Conservation (phyloP, 2,888 invertebrate genomes). For the Erebia palarica region DNA sequence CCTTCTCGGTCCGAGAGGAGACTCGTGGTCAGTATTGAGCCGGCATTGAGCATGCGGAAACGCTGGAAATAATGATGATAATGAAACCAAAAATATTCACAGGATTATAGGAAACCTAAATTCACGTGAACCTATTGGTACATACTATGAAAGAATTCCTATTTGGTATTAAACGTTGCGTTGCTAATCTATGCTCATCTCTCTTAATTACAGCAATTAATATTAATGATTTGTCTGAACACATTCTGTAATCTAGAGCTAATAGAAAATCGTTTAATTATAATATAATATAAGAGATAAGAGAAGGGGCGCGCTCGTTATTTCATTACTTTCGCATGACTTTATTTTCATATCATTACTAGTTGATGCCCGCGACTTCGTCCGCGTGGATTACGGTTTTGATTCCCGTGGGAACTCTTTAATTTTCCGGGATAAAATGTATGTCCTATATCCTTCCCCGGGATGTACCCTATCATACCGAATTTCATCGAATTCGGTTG, state of each 20-base stretch:
- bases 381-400: no score
- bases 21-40: no score
- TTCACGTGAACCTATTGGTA: not conserved
- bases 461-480: no score
- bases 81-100: not conserved
- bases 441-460: no score
- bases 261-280: slow-evolving; percentile 11
- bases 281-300: not conserved
- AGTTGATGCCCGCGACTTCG: not conserved
- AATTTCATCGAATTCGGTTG: no score
- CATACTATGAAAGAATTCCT: not conserved
- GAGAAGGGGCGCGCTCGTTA: not conserved
- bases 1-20: no score
- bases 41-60: no score
- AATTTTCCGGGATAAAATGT: no score
- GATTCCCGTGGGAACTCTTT: no score
- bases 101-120: not conserved
- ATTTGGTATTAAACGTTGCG: not conserved
- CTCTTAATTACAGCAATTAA: slow-evolving; percentile 13
- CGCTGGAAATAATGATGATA: no score
- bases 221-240: slow-evolving; percentile 7
- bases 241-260: not conserved
- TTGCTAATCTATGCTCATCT: not conserved
- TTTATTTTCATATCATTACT: not conserved
- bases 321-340: no score